Conservation (phyloP, 64 coral and sea anemone genomes). For the Pocillopora verrucosa region DNA sequence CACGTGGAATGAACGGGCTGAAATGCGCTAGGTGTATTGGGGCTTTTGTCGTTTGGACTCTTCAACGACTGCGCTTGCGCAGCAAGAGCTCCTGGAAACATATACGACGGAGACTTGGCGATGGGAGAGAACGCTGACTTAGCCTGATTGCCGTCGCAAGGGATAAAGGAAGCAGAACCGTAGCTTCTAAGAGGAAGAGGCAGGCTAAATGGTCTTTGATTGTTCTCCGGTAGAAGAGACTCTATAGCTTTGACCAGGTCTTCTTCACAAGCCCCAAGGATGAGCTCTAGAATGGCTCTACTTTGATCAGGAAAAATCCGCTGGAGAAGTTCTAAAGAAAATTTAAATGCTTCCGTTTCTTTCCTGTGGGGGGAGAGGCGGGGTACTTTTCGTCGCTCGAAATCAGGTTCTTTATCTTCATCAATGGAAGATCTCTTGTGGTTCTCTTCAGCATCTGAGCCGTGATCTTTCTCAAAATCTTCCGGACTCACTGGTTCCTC, state of each 20-base stretch:
- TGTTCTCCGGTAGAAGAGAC: conserved; percentile 30
- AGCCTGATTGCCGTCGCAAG: conserved; percentile 4
- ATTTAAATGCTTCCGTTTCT: conserved; percentile 26
- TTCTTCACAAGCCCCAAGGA: conserved; percentile 51
- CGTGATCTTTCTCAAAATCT: background rate
- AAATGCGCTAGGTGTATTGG: conserved; percentile 38
- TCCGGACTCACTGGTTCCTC: conserved; percentile 21
- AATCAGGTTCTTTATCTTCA: conserved; percentile 2
- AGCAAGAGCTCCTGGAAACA: conserved; percentile 21
- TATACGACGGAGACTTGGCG: conserved; percentile 21
- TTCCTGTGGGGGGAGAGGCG: conserved; percentile 35
- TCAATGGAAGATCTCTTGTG: conserved; percentile 4
- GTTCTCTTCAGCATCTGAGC: conserved; percentile 20
- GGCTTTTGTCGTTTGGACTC: conserved; percentile 23
- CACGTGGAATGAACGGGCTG: conserved; percentile 32
- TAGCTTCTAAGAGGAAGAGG: conserved; percentile 14
- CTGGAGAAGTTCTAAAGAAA: conserved; percentile 40
- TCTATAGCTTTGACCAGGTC: conserved; percentile 63
- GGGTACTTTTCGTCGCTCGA: conserved; percentile 3
- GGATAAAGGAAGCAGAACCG: background rate
- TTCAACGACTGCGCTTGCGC: conserved; percentile 1
- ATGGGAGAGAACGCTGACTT: conserved; percentile 66
- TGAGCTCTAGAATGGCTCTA: conserved; percentile 48
- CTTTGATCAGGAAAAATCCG: conserved; percentile 69
- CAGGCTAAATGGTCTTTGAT: conserved; percentile 6